These are phyloP conservation scores for Diachasma alloeum DNA, from an alignment of 1,140 invertebrate species.

Conservation along the genomic window DNA sequence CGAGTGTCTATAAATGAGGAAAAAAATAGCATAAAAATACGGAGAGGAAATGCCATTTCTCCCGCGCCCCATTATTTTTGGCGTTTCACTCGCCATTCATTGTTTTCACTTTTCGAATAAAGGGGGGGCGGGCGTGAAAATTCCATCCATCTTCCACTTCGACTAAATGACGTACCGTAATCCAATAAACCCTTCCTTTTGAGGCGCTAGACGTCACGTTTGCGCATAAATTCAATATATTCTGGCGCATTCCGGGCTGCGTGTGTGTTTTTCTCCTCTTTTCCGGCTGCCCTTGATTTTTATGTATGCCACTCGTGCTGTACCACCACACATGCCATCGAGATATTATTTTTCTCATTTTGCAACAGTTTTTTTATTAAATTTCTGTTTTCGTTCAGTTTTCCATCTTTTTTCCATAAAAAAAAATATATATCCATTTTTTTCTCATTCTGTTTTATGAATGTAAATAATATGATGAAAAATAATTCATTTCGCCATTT, in stretches of 20 bases:
- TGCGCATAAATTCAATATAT: constrained; percentile 3
- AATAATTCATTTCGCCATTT: too few species aligned
- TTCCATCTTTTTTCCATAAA: too few species aligned
- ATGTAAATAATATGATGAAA: too few species aligned
- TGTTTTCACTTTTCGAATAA: not conserved
- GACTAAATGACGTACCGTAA: constrained; percentile 1
- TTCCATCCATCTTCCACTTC: not conserved
- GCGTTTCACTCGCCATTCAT: not conserved
- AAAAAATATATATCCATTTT: too few species aligned
- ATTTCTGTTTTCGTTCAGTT: too few species aligned
- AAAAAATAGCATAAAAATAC: not conserved
- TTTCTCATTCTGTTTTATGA: too few species aligned
- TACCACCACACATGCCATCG: not conserved
- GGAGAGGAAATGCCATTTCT: not conserved
- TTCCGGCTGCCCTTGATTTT: not conserved
- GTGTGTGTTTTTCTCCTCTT: not conserved
- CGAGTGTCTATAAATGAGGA: not conserved
- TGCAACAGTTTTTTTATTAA: not conserved
- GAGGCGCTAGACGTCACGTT: constrained; percentile 1
- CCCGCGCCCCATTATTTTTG: not conserved
- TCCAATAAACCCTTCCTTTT: not conserved
- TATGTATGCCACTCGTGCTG: not conserved
- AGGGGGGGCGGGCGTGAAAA: not conserved
- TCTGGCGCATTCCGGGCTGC: not conserved
- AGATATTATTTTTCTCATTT: not conserved